Conservation (phyloP, 2,113 vertebrate species). For the Hoplias malabaricus region DNA sequence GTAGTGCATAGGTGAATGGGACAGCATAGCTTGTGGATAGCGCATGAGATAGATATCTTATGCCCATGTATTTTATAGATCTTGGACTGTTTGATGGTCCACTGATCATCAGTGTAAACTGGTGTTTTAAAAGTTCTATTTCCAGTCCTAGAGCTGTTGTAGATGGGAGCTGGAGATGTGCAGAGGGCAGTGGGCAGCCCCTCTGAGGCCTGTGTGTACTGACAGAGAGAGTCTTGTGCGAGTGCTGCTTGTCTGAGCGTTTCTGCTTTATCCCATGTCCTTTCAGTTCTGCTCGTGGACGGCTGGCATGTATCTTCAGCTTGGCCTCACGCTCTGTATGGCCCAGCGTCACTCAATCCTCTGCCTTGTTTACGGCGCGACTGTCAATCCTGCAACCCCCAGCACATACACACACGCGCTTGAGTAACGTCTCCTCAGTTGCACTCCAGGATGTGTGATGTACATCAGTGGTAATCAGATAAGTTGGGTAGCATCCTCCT, state of each 20-base stretch:
- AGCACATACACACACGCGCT: not conserved
- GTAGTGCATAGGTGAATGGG: not conserved
- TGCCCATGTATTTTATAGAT: too few relatives aligned
- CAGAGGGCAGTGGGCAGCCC: not conserved
- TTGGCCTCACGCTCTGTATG: slow-evolving; percentile 66
- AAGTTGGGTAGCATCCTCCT: slow-evolving; percentile 74
- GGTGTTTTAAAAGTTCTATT: not conserved
- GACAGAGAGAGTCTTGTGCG: slow-evolving; percentile 31
- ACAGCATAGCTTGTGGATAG: too few relatives aligned
- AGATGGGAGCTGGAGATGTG: not conserved
- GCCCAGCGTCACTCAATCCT: slow-evolving; percentile 66
- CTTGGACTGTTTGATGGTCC: too few relatives aligned
- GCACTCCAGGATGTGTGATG: slow-evolving; percentile 66
- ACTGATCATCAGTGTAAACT: too few relatives aligned
- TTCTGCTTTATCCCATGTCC: slow-evolving; percentile 28
- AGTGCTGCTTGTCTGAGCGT: slow-evolving; percentile 35
- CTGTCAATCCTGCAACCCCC: slow-evolving; percentile 19
- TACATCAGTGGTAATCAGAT: slow-evolving; percentile 76
- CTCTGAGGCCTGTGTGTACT: not conserved
- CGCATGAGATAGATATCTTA: too few relatives aligned
- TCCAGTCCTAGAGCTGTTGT: not conserved
- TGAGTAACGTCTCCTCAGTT: slow-evolving; percentile 51
- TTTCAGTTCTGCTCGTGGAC: slow-evolving; percentile 40
- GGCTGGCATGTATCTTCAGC: slow-evolving; percentile 70
- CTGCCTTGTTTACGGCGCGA: slow-evolving; percentile 65